A percentile compares a stretch with the other conserved stretches of the same genome.
These are phyloP conservation scores for Eclectus roratus DNA, from an alignment of 2,113 vertebrate genomes.

Conservation along the genomic window DNA sequence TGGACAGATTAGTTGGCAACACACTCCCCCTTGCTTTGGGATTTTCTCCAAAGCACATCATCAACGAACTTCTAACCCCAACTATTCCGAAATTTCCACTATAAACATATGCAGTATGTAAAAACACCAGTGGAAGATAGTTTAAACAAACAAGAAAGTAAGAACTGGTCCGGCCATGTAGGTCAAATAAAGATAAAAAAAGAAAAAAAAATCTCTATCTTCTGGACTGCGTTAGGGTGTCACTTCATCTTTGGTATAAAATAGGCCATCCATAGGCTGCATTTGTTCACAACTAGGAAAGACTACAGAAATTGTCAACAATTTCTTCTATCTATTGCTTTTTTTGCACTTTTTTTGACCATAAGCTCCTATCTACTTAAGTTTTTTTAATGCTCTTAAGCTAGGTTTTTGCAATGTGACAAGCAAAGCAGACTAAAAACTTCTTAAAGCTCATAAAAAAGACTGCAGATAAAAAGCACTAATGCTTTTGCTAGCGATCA, in stretches of 20 bases:
- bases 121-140: constrained; percentile 85
- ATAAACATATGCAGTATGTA: constrained; percentile 69
- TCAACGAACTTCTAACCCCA: constrained; percentile 40
- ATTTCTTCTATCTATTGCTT: constrained; percentile 99
- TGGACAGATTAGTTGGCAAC: constrained; percentile 28
- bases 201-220: constrained; percentile 72
- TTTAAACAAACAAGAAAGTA: constrained; percentile 82
- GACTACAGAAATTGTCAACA: constrained; percentile 99
- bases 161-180: constrained; percentile 93
- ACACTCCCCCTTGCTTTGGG: background rate
- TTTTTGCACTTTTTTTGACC: constrained; percentile 89
- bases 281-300: constrained; percentile 98
- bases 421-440: constrained; percentile 98
- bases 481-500: constrained; percentile 89
- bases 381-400: constrained; percentile 81
- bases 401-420: constrained; percentile 90
- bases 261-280: constrained; percentile 97
- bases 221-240: constrained; percentile 85
- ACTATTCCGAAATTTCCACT: constrained; percentile 57
- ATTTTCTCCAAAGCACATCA: constrained; percentile 41
- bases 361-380: constrained; percentile 92
- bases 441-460: constrained; percentile 98
- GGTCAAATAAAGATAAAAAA: constrained; percentile 86
- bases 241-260: constrained; percentile 99
- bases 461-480: constrained; percentile 97